Percentiles rank a stretch among this genome's conserved stretches.
phyloP scores from a whole-genome alignment of 2,888 invertebrate genomes.

The Himalopsyche anomala region DNA sequence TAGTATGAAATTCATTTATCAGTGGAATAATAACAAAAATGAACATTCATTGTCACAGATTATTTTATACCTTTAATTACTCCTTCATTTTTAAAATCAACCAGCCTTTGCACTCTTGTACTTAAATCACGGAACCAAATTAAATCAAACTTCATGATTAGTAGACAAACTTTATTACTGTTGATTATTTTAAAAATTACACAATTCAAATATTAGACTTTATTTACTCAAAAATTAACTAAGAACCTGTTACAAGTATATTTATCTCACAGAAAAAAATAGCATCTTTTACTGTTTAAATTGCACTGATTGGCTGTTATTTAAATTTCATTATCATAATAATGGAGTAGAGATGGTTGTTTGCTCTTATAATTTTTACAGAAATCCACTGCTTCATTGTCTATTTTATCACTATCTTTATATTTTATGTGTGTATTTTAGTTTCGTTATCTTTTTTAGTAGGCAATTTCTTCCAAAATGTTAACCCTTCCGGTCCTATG shows the following conservation, averaged over 20 bases:
- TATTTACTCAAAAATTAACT: too few species aligned
- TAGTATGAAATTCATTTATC: too few species aligned
- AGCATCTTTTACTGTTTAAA: neutral
- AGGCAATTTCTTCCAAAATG: neutral
- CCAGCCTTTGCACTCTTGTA: neutral
- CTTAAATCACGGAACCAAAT: neutral
- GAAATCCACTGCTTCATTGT: neutral
- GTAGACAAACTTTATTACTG: neutral
- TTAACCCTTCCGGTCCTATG: slow-evolving; percentile 54
- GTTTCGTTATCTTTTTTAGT: neutral
- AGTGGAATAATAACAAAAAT: too few species aligned
- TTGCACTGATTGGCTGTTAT: neutral
- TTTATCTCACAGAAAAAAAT: neutral
- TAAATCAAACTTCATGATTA: neutral
- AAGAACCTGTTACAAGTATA: neutral
- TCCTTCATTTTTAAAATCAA: neutral
- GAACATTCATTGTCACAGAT: neutral
- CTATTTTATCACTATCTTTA: neutral
- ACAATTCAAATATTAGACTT: neutral
- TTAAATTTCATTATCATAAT: neutral
- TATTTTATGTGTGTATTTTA: neutral
- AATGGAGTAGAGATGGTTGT: neutral
- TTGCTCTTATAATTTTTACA: neutral
- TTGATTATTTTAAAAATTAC: neutral
- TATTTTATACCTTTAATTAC: neutral